These are phyloP conservation scores for Arge pagana DNA, from an alignment of 2,888 invertebrate species.

Conservation along the genomic window DNA sequence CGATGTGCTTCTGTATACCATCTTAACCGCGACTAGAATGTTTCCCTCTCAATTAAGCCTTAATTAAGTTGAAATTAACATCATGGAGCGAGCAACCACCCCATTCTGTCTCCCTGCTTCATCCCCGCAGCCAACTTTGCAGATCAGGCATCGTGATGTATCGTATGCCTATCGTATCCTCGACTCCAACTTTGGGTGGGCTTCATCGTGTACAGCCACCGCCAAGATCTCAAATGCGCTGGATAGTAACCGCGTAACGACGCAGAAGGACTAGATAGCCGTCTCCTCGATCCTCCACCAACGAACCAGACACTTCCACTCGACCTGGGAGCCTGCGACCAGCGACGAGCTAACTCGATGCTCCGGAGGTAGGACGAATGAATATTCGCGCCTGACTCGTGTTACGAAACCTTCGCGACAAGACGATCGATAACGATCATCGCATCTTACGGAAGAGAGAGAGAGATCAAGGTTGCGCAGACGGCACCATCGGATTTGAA, in stretches of 20 bases:
- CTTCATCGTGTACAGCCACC: slow-evolving; percentile 49
- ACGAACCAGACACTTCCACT: too few species aligned
- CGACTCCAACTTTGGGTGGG: slow-evolving; percentile 53
- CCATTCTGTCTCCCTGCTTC: slow-evolving; percentile 34
- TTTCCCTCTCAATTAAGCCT: slow-evolving; percentile 60
- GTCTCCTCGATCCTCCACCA: too few species aligned
- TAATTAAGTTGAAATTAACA: slow-evolving; percentile 60
- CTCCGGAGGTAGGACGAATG: too few species aligned
- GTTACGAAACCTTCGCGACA: too few species aligned
- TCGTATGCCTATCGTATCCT: slow-evolving; percentile 21
- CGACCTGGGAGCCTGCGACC: too few species aligned
- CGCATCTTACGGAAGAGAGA: slow-evolving; percentile 7
- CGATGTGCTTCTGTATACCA: slow-evolving; percentile 42
- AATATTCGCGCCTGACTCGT: too few species aligned
- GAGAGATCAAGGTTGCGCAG: slow-evolving; percentile 2
- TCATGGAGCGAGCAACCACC: slow-evolving; percentile 55
- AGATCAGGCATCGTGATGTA: too few species aligned
- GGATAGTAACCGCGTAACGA: too few species aligned
- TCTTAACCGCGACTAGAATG: slow-evolving; percentile 54
- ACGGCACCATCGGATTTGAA: not conserved
- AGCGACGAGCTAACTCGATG: too few species aligned
- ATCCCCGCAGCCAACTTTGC: slow-evolving; percentile 13
- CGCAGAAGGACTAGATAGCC: too few species aligned
- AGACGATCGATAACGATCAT: too few species aligned
- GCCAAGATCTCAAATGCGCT: slow-evolving; percentile 30